These are phyloP conservation scores for Holothuria glaberrima DNA, from an alignment of 35 echinoderm and acorn worm species.

Conservation along the genomic window DNA sequence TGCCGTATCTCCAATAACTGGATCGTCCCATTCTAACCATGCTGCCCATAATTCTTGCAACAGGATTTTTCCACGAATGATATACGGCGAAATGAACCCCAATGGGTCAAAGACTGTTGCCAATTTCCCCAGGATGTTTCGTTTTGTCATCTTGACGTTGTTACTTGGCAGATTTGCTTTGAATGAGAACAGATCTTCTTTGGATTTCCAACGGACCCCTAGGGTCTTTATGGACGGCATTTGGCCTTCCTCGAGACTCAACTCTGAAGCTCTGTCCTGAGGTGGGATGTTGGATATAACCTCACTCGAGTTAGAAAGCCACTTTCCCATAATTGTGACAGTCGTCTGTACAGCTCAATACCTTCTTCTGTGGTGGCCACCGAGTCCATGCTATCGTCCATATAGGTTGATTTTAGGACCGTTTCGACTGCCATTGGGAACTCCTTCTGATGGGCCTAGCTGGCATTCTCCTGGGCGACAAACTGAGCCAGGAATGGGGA, in stretches of 20 bases:
- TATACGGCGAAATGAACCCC: constrained; percentile 13
- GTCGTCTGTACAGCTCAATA: constrained; percentile 33
- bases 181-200: constrained; percentile 51
- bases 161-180: neutral
- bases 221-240: constrained; percentile 56
- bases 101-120: constrained; percentile 43
- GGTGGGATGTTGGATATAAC: constrained; percentile 44
- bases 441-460: neutral
- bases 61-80: constrained; percentile 29
- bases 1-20: constrained; percentile 4
- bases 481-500: constrained; percentile 58
- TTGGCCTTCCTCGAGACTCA: constrained; percentile 31
- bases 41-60: constrained; percentile 26
- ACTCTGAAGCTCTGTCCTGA: constrained; percentile 50
- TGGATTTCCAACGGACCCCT: constrained; percentile 44
- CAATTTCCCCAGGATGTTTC: constrained; percentile 25
- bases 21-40: neutral
- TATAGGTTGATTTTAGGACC: constrained; percentile 52
- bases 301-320: constrained; percentile 48
- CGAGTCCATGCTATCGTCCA: constrained; percentile 61
- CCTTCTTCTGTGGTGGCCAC: neutral
- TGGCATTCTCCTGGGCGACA: constrained; percentile 39
- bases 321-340: constrained; percentile 43
- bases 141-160: constrained; percentile 13
- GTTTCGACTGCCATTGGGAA: constrained; percentile 20